Percentiles rank a stretch among this genome's conserved stretches.
phyloP scores from a whole-genome alignment of 2,113 vertebrate genomes.

The Mus pahari region DNA sequence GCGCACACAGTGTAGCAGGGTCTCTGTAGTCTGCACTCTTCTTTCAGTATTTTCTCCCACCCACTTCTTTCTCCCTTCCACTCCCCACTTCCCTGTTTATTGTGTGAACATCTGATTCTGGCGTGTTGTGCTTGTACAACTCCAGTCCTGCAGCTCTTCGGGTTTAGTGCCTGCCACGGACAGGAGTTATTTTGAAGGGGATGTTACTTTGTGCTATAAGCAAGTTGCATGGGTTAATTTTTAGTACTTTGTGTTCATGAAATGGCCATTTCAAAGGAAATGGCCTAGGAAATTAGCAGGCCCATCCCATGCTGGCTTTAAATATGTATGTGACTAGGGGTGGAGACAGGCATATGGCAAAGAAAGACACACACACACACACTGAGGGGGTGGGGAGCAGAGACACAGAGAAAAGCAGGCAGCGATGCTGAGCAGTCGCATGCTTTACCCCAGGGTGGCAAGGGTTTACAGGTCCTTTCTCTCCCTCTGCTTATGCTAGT shows the following conservation, averaged over 20 bases:
- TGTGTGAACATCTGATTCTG: slow-evolving; percentile 77
- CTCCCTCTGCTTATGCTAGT: neutral
- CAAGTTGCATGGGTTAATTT: slow-evolving; percentile 59
- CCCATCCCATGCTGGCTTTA: neutral
- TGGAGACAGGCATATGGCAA: too few species aligned
- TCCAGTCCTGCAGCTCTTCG: slow-evolving; percentile 74
- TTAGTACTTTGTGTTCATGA: slow-evolving; percentile 17
- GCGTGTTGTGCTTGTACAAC: slow-evolving; percentile 63
- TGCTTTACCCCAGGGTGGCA: neutral
- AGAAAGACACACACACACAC: neutral
- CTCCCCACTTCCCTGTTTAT: neutral
- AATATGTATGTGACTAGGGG: neutral
- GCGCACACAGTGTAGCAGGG: fast-evolving
- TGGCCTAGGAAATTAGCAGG: neutral
- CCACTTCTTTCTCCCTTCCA: fast-evolving
- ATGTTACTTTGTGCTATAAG: neutral
- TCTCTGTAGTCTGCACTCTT: slow-evolving; percentile 24
- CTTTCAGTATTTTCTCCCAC: neutral
- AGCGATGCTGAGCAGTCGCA: too few species aligned
- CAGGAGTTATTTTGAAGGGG: slow-evolving; percentile 72
- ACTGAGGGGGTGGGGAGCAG: too few species aligned
- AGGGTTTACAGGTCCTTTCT: neutral
- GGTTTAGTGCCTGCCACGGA: slow-evolving; percentile 65
- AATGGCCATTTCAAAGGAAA: slow-evolving; percentile 34
- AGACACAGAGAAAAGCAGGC: fast-evolving